Evolutionary conservation across 2,888 invertebrate species (phyloP).

Genomic region (Drosophila basisetae): DNA sequence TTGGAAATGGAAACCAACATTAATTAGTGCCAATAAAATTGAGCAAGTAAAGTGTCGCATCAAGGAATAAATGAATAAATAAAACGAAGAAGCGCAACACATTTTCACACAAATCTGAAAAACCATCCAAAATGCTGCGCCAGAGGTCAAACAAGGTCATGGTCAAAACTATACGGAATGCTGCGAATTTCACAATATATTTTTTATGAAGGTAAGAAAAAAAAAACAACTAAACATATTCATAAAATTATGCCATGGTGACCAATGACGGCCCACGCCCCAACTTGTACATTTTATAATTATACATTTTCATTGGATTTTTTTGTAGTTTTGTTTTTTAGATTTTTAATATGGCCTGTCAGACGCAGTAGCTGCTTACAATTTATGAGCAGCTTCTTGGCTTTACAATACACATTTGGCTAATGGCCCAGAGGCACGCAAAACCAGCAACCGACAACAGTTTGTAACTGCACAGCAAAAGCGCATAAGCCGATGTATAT

Average conservation of each 20-base stretch:
- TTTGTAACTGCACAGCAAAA: constrained; percentile 41
- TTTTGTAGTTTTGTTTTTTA: constrained; percentile 2
- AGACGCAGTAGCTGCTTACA: constrained; percentile 40
- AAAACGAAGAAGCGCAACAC: neutral
- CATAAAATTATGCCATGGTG: neutral
- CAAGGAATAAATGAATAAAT: constrained; percentile 28
- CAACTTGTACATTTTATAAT: constrained; percentile 39
- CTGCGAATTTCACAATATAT: constrained; percentile 4
- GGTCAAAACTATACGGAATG: constrained; percentile 38
- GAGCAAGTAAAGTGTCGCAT: constrained; percentile 65
- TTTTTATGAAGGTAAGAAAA: constrained; percentile 20
- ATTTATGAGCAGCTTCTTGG: constrained; percentile 63
- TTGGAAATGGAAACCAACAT: constrained; percentile 36
- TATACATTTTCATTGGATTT: constrained; percentile 19
- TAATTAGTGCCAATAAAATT: constrained; percentile 76
- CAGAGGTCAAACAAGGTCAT: constrained; percentile 73
- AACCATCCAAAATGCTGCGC: constrained; percentile 18
- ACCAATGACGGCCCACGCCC: constrained; percentile 33
- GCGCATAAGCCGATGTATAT: constrained; percentile 26
- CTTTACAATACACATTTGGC: constrained; percentile 45
- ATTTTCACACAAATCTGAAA: constrained; percentile 22
- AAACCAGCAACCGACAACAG: constrained; percentile 18
- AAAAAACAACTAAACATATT: neutral
- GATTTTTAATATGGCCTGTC: constrained; percentile 27
- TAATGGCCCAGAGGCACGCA: constrained; percentile 63